Conservation (phyloP, 1,140 invertebrate genomes). For the Catajapyx aquilonaris region DNA sequence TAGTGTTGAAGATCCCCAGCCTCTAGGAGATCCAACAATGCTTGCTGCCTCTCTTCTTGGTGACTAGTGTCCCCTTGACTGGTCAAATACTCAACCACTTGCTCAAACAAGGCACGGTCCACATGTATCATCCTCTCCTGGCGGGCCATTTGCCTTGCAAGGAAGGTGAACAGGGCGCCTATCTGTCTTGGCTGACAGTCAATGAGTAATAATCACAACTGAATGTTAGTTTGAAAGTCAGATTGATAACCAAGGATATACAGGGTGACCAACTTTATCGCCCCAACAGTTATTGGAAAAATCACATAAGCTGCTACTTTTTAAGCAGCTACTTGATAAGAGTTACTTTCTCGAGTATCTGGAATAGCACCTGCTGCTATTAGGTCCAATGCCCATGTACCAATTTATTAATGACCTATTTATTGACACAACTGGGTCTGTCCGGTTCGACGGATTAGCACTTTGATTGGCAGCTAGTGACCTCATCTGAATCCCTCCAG, state of each 20-base stretch:
- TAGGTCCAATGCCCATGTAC: too few species aligned
- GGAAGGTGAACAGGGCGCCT: conserved; percentile 48
- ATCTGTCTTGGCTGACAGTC: conserved; percentile 30
- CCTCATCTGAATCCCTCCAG: too few species aligned
- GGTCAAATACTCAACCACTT: conserved; percentile 26
- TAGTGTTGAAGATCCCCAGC: conserved; percentile 41
- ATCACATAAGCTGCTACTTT: neutral
- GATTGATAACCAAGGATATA: conserved; percentile 1
- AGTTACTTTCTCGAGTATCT: too few species aligned
- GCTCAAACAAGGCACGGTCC: conserved; percentile 13
- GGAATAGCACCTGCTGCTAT: too few species aligned
- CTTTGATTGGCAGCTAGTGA: too few species aligned
- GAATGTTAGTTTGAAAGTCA: conserved; percentile 3
- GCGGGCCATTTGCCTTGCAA: conserved; percentile 37
- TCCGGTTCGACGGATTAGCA: too few species aligned
- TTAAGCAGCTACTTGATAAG: too few species aligned
- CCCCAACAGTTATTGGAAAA: too few species aligned
- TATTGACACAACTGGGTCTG: too few species aligned
- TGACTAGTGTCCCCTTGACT: conserved; percentile 28
- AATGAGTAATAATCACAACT: conserved; percentile 11
- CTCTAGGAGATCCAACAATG: conserved; percentile 50
- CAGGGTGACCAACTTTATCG: conserved; percentile 5
- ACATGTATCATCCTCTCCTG: conserved; percentile 25
- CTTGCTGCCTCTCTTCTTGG: conserved; percentile 54
- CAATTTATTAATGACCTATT: too few species aligned